Base-by-base conservation (phyloP, 1,140 invertebrate species). In the Argopecten irradians region DNA sequence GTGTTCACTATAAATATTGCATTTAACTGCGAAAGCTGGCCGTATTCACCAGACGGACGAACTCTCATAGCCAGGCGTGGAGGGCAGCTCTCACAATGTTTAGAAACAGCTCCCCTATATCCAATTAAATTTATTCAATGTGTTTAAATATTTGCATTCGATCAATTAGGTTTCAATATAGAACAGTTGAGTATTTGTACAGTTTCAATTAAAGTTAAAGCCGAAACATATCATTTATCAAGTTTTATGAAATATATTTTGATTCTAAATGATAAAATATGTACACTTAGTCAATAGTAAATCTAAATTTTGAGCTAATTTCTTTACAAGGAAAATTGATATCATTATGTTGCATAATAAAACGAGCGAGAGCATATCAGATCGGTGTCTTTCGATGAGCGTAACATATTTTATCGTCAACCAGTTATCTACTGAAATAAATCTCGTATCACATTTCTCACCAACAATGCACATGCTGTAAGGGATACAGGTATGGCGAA, bases 101-200 rank as follows among this genome's bases (percentile, higher is more conserved):
- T 71, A 71, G n/a, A 71, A 71, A 71, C 55, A 71, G 55, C 55
- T 71, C 55, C 55, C n/a, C 7, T 16, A 71, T 71, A 71, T 71
- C 55, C 55, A 71, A 71, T 71, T 71, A 71, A 71, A 71, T 71
- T 71, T 71, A 71, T 71, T 71, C 55, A 71, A 71, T 71, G 55
- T 71, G 55, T 71, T 71, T 71, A 71, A 71, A 71, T 71, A 71
- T 71, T 71, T 71, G 55, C 55, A 71, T 71, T 28, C n/a, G 55
- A 71, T 71, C 55, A 71, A 71, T 71, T 71, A 71, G 55, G 55
- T 71, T 71, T 71, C 55, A 71, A 71, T 71, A n/a, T 71, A 71
- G 55, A 71, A 71, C 55, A 71, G 22, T 71, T 71, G 55, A 71
- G 55, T 71, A 71, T 71, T 71, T 71, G 55, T 3, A 71, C 3